A percentile compares a stretch with the other conserved stretches of the same genome.
These are phyloP conservation scores for Cyphomyrus plagiostoma DNA, from an alignment of 2,113 vertebrate species.

Conservation along the genomic window DNA sequence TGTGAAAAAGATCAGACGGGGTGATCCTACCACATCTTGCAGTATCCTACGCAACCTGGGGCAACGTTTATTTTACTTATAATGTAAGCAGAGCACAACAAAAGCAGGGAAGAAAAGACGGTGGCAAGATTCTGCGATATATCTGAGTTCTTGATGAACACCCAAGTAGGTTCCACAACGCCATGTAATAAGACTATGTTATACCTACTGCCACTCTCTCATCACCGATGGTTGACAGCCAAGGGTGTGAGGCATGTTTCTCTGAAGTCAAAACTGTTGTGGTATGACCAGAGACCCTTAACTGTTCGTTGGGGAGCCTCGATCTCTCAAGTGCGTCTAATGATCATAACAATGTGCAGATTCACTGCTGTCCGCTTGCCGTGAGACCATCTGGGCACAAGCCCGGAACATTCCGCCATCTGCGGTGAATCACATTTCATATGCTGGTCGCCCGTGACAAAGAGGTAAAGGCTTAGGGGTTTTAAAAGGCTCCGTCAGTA, in stretches of 20 bases:
- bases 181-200: background rate
- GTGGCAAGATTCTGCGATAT: background rate
- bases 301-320: background rate
- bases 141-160: background rate
- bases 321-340: background rate
- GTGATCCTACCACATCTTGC: background rate
- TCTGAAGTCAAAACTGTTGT: constrained; percentile 7
- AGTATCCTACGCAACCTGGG: background rate
- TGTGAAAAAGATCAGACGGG: background rate
- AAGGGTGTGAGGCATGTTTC: constrained; percentile 21
- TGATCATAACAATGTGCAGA: background rate
- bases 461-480: background rate
- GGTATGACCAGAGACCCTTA: constrained; percentile 7
- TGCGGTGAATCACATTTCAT: background rate
- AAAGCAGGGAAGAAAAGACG: background rate
- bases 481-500: background rate
- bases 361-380: background rate
- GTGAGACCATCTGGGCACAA: constrained; percentile 2
- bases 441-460: background rate
- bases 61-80: background rate
- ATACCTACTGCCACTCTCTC: background rate
- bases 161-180: background rate
- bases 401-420: background rate
- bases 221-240: constrained; percentile 13
- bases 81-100: background rate